Conservation (phyloP, 2,113 vertebrate species). For the Dunckerocampus dactyliophorus region DNA sequence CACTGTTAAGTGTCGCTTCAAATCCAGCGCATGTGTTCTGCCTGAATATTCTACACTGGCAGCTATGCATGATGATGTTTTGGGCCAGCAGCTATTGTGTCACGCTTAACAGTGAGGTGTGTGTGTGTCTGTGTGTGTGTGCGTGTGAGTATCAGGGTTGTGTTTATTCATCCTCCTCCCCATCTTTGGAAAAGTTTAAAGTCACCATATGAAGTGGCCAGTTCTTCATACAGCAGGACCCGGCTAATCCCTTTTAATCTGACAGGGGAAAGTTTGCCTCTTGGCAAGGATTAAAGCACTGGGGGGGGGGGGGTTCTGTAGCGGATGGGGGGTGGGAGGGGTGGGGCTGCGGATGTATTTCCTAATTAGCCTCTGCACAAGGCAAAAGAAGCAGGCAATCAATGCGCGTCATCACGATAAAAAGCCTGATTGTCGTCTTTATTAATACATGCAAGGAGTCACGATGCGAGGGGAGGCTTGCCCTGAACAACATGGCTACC, state of each 20-base stretch:
- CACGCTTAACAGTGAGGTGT: constrained; percentile 18
- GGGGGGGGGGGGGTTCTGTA: background rate
- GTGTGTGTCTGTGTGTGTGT: too few species aligned
- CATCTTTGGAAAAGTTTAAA: constrained; percentile 53
- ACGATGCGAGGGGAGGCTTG: constrained; percentile 34
- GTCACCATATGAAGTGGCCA: constrained; percentile 57
- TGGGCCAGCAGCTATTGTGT: constrained; percentile 38
- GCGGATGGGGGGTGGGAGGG: background rate
- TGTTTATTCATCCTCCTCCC: background rate
- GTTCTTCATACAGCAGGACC: constrained; percentile 62
- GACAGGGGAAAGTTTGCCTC: constrained; percentile 67
- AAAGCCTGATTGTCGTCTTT: constrained; percentile 3
- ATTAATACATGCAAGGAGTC: background rate
- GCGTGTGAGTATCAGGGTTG: too few species aligned
- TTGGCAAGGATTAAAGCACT: constrained; percentile 54
- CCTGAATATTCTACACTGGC: constrained; percentile 11
- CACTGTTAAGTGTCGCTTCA: background rate
- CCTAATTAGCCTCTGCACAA: constrained; percentile 51
- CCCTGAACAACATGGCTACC: constrained; percentile 41
- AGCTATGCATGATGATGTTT: constrained; percentile 24
- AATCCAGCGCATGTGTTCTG: constrained; percentile 1
- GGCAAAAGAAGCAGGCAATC: constrained; percentile 71
- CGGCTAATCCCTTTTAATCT: constrained; percentile 70
- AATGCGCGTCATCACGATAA: constrained; percentile 17
- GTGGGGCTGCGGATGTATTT: constrained; percentile 51